Evolutionary conservation across 2,113 vertebrate genomes (phyloP), one percentile per base, ranked within the genome.

Genomic region (Elephas maximus): DNA sequence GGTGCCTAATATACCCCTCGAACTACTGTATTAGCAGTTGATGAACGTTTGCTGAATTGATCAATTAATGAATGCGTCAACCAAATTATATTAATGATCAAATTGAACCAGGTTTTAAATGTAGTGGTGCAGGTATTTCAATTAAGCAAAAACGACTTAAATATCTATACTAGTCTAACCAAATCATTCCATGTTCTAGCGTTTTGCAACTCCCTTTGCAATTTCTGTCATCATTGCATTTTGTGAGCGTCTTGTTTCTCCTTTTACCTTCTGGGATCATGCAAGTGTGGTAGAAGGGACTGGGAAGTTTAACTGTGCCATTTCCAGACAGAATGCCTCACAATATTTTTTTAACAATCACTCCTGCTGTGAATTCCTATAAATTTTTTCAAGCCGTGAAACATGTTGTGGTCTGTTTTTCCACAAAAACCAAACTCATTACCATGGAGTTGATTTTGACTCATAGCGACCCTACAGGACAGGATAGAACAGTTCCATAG

Each of bases 381-480:
- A 77, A 93, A 91, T 90, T 77, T 97, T 94, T 91, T 84, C 76
- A 80, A 60, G 41, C 76, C 86, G 69, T 87, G 90, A 91, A 80
- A 81, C 57, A 87, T 69, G 73, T 67, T 92, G 65, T 85, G 90
- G 21, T 92, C 71, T 94, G 21, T 94, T 96, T 92, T 65, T 93
- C 73, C 15, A 57, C 53, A 57, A 57, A 57, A 57, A 57, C 53
- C 11, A 57, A 57, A 57, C 53, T 12, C 53, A 15, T 57, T 57
- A 14, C 53, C 53, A 17, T 57, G 3, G 53, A 57, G 53, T 57
- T 57, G 53, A 12, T 57, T 17, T 14, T 57, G 53, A 57, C 53
- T 57, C 53, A 57, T 17, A 57, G 53, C 53, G 15, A 57, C 53
- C 15, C 15, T 57, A 57, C 11, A 15, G 53, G 53, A 57, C 53